phyloP scores from a whole-genome alignment of 2,113 vertebrate species.

The Thunnus thynnus region DNA sequence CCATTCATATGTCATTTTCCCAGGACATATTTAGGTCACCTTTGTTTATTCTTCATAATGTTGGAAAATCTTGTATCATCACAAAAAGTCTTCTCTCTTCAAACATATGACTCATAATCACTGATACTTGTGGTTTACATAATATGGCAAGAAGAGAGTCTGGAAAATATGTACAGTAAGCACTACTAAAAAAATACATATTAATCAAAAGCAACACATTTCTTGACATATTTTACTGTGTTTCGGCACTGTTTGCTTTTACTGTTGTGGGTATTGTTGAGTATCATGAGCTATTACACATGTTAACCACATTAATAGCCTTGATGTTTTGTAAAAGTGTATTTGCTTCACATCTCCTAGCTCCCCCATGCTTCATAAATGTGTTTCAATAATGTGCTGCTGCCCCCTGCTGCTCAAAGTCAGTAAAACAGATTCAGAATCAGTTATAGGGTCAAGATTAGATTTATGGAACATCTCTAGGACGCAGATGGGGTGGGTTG shows the following conservation, averaged over 20 bases:
- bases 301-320: not conserved
- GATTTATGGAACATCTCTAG: not conserved
- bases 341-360: not conserved
- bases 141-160: not conserved
- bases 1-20: conserved; percentile 2
- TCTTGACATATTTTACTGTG: not conserved
- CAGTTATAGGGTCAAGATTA: not conserved
- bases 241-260: not conserved
- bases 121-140: not conserved
- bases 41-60: not conserved
- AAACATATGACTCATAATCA: conserved; percentile 24
- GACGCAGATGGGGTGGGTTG: too few species aligned
- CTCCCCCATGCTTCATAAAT: not conserved
- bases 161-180: not conserved
- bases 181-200: conserved; percentile 3
- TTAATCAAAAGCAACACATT: not conserved
- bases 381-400: conserved; percentile 55
- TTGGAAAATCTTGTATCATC: conserved; percentile 30
- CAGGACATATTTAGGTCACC: conserved; percentile 15
- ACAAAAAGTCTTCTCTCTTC: conserved; percentile 30
- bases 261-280: not conserved
- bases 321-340: not conserved
- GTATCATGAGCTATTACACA: not conserved
- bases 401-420: conserved; percentile 71
- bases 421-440: conserved; percentile 2